Conservation (phyloP, 2,888 invertebrate genomes). For the Caenorhabditis japonica region DNA sequence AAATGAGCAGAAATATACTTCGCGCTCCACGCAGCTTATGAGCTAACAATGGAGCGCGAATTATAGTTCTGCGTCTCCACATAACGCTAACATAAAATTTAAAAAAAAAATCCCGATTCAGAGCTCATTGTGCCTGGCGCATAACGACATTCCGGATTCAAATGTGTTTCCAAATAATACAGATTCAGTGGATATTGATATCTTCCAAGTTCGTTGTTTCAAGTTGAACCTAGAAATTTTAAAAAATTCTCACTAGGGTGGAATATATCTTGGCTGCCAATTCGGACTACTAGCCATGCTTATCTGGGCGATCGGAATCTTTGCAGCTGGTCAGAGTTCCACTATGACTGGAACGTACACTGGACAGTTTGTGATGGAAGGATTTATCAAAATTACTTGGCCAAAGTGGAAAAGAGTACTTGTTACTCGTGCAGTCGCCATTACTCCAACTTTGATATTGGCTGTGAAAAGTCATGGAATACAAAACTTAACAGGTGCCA, state of each 20-base stretch:
- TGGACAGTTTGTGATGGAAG: constrained; percentile 79
- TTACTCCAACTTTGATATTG: constrained; percentile 81
- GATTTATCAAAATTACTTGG: constrained; percentile 89
- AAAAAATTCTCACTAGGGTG: no score
- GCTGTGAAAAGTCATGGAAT: constrained; percentile 77
- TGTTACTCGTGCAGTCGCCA: constrained; percentile 88
- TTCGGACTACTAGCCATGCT: constrained; percentile 80
- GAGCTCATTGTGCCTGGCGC: constrained; percentile 48
- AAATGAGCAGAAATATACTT: no score
- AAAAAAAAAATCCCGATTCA: constrained; percentile 11
- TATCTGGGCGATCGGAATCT: constrained; percentile 80
- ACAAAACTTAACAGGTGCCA: constrained; percentile 65
- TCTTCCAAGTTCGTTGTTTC: constrained; percentile 72
- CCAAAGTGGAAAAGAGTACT: constrained; percentile 89
- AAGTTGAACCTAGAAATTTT: no score
- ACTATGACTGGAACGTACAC: constrained; percentile 81
- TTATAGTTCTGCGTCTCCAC: no score
- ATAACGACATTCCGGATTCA: constrained; percentile 63
- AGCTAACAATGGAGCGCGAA: no score
- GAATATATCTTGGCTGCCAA: constrained; percentile 80
- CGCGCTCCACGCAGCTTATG: no score
- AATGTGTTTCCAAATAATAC: constrained; percentile 70
- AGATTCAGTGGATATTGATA: constrained; percentile 70
- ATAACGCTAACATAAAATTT: no score
- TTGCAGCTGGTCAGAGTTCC: constrained; percentile 80